Evolutionary conservation across 2,797 vertebrate genomes (phyloP).

Genomic region (Harpagifer antarcticus): DNA sequence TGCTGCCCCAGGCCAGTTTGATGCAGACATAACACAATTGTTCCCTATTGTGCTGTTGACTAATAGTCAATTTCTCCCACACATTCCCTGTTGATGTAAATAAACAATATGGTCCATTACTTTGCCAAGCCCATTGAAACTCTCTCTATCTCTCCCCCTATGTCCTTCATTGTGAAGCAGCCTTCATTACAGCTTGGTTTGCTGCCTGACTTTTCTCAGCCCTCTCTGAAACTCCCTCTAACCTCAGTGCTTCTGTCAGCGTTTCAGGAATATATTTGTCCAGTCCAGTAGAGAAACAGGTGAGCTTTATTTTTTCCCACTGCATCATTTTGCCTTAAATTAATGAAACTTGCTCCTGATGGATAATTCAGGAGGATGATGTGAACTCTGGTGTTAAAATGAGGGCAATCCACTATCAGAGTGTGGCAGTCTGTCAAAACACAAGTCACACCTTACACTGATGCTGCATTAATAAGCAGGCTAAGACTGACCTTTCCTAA

Average conservation of each 20-base stretch:
- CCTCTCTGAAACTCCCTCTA: constrained; percentile 33
- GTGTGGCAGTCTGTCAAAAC: constrained; percentile 66
- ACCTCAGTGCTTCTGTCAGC: constrained; percentile 15
- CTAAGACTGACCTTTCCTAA: constrained; percentile 28
- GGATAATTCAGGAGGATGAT: constrained; percentile 51
- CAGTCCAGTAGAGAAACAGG: constrained; percentile 9
- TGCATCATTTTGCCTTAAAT: constrained; percentile 37
- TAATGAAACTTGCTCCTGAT: constrained; percentile 28
- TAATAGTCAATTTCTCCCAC: constrained; percentile 70
- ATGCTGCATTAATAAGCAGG: constrained; percentile 47
- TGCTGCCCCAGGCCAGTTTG: constrained; percentile 54
- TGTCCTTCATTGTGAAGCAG: constrained; percentile 29
- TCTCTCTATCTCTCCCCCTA: constrained; percentile 21
- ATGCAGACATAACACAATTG: constrained; percentile 71
- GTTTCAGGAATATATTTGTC: constrained; percentile 21
- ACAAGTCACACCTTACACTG: constrained; percentile 51
- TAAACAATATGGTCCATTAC: constrained; percentile 75
- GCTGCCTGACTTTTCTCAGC: constrained; percentile 34
- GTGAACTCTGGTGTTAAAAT: constrained; percentile 40
- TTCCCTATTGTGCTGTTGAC: constrained; percentile 70
- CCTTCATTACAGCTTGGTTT: constrained; percentile 36
- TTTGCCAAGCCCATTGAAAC: constrained; percentile 56
- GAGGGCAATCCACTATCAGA: constrained; percentile 42
- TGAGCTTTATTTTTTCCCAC: background rate
- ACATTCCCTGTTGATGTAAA: constrained; percentile 77